Conservation (phyloP, 2,888 invertebrate species). For the Zygothrica quintamaculata region DNA sequence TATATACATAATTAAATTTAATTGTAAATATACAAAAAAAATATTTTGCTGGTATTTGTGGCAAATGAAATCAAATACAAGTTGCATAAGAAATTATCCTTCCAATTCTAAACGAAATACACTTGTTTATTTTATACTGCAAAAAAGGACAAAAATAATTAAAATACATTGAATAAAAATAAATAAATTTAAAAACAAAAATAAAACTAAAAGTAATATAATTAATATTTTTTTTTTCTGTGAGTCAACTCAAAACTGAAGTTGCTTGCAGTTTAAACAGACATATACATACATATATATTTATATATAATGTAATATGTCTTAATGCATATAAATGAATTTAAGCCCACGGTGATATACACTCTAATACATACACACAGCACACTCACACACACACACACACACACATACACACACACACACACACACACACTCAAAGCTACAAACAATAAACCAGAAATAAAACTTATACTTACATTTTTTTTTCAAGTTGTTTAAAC, state of each 20-base stretch:
- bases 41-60: constrained; percentile 33
- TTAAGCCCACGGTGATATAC: constrained; percentile 71
- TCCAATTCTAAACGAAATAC: constrained; percentile 54
- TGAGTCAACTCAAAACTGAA: constrained; percentile 35
- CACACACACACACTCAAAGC: constrained; percentile 4
- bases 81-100: constrained; percentile 67
- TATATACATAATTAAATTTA: constrained; percentile 18
- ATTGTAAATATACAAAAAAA: constrained; percentile 49
- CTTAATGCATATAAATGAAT: constrained; percentile 61
- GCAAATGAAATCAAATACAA: constrained; percentile 52
- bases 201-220: background rate
- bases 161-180: constrained; percentile 6
- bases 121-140: constrained; percentile 38
- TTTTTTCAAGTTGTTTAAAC: constrained; percentile 26
- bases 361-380: constrained; percentile 44
- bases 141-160: constrained; percentile 6
- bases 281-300: constrained; percentile 29
- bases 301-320: constrained; percentile 27
- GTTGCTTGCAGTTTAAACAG: constrained; percentile 21
- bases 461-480: constrained; percentile 17
- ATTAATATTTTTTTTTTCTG: constrained; percentile 23
- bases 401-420: constrained; percentile 24
- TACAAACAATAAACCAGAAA: constrained; percentile 34
- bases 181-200: constrained; percentile 3
- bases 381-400: constrained; percentile 8